Percentiles rank a stretch among this genome's conserved stretches.
Conservation (phyloP, 2,888 invertebrate genomes). For the Steinernema hermaphroditum region DNA sequence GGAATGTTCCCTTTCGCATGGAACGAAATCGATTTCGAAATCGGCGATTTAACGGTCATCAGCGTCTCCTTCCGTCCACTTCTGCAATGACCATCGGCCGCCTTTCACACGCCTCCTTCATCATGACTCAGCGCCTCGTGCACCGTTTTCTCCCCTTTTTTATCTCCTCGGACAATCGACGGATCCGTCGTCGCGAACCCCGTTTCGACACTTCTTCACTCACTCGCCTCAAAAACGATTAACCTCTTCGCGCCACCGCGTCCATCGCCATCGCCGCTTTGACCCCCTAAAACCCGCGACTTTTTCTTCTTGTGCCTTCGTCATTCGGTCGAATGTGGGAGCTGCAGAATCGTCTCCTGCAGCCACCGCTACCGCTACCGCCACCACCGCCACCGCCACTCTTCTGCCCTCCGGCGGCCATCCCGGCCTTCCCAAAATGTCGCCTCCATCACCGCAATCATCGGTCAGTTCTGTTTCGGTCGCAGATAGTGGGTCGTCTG, state of each 20-base stretch:
- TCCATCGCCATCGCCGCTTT: background rate
- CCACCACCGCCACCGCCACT: background rate
- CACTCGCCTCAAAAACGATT: conserved; percentile 17
- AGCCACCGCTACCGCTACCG: too few species aligned
- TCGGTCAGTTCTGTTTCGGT: conserved; percentile 22
- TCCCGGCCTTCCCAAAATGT: background rate
- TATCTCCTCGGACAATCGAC: conserved; percentile 17
- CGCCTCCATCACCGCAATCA: conserved; percentile 13
- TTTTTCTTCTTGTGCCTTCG: background rate
- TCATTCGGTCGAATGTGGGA: conserved; percentile 11
- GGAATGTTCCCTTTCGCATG: too few species aligned
- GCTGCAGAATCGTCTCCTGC: conserved; percentile 2
- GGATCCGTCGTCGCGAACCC: background rate
- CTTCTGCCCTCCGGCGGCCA: conserved; percentile 10
- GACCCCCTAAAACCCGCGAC: conserved; percentile 7
- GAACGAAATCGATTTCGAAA: too few species aligned
- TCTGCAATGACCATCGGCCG: too few species aligned
- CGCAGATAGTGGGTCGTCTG: conserved; percentile 3
- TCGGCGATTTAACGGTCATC: too few species aligned
- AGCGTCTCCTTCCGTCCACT: too few species aligned
- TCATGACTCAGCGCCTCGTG: too few species aligned
- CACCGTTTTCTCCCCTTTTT: background rate
- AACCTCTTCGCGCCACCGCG: conserved; percentile 16
- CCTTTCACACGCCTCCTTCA: too few species aligned
- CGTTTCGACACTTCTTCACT: conserved; percentile 21